Base-by-base conservation (phyloP, 2,113 vertebrate species). In the Haemorhous mexicanus region DNA sequence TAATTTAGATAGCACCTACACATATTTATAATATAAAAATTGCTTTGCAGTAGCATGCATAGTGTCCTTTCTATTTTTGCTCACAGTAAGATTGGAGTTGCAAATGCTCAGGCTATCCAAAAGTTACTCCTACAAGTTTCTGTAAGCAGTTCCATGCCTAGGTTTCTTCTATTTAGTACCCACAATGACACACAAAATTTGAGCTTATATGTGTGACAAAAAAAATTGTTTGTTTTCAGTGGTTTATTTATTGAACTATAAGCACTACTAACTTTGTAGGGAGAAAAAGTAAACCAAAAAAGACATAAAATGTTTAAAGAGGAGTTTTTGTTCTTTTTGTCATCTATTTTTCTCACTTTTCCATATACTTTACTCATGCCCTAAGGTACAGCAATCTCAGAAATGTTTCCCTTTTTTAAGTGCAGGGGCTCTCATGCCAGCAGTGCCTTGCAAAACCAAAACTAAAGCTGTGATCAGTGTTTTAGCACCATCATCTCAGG, bases 1-100 rank as follows among this genome's bases (percentile, higher is more conserved):
- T 82, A 93, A 90, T 94, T 95, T 93, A 92, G 66, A 72, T 93
- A 89, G 33, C 86, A 94, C 91, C 96, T 94, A 89, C 93, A 84
- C 80, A 17, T 89, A 90, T 63, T 89, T 92, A 61, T 63, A 94
- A 77, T 88, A 67, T 64, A 76, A 61, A 92, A 84, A 90, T 73
- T 68, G 46, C 33, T 93, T 70, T 89, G 68, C 86, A 94, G 90
- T 77, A 92, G 37, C 68, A 37, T 75, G 70, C 49, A 37, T 24
- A 37, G 22, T 92, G 59, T 94, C 67, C 72, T 84, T 90, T 67
- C 82, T 85, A 24, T 27, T 87, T 87, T 64, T 69, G 37, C 22
- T 75, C 61, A n/a, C 53, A 21, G 18, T 64, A 41, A 79, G 32
- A 68, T 5, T 46, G 44, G 49, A 89, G 56, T 26, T 87, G 43